Evolutionary conservation across 2,888 invertebrate genomes (phyloP).

Genomic region (Nasonovia ribisnigri): DNA sequence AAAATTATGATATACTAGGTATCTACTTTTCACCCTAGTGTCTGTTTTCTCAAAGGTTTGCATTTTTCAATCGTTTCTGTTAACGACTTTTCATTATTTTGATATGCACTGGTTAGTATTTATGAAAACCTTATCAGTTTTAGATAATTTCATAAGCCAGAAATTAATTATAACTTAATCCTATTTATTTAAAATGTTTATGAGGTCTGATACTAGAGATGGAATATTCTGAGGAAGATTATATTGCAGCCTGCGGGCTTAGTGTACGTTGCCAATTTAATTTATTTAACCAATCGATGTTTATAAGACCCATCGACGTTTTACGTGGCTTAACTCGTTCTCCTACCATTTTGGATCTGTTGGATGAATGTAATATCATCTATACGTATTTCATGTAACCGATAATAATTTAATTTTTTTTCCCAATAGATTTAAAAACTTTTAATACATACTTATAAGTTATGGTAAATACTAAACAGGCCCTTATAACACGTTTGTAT

Average conservation of each 20-base stretch:
- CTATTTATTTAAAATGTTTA: constrained; percentile 11
- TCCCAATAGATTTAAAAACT: not conserved
- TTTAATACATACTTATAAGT: not conserved
- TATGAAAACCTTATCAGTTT: not conserved
- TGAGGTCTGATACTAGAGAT: not conserved
- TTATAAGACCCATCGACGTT: not conserved
- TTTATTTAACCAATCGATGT: constrained; percentile 20
- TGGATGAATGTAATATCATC: not conserved
- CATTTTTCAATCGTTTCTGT: not conserved
- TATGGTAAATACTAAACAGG: not conserved
- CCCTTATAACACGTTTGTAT: not conserved
- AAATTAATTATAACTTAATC: not conserved
- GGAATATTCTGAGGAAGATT: constrained; percentile 5
- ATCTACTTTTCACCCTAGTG: not conserved
- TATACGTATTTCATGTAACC: not conserved
- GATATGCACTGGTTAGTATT: not conserved
- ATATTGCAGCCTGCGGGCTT: not conserved
- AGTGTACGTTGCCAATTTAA: not conserved
- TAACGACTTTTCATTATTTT: not conserved
- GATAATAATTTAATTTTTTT: not conserved
- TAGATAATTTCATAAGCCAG: not conserved
- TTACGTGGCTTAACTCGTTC: not conserved
- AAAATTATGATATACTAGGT: not conserved
- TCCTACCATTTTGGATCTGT: not conserved
- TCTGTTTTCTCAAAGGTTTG: not conserved